These are phyloP conservation scores for Condylura cristata DNA, from an alignment of 2,113 vertebrate species.

Conservation along the genomic window DNA sequence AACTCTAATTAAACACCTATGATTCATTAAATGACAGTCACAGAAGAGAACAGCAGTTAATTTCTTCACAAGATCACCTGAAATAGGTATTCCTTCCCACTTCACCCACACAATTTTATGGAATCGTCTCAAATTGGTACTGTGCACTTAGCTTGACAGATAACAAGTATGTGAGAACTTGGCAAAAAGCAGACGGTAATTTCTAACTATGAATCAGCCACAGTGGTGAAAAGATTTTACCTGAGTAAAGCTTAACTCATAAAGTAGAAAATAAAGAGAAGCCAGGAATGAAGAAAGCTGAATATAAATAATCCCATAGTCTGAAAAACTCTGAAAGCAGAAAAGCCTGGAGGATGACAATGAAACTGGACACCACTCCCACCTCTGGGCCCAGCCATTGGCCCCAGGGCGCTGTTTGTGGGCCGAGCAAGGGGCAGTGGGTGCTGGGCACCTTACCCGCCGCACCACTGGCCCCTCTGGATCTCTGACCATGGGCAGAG, in stretches of 20 bases:
- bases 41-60: not conserved
- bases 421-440: too few relatives aligned
- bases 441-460: too few relatives aligned
- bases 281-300: not conserved
- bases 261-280: constrained; percentile 4
- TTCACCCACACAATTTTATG: not conserved
- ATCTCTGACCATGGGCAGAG: too few relatives aligned
- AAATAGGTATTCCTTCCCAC: not conserved
- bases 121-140: not conserved
- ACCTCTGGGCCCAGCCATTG: too few relatives aligned
- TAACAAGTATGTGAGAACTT: not conserved
- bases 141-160: not conserved
- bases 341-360: not conserved
- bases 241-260: not conserved
- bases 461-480: too few relatives aligned
- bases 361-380: too few relatives aligned
- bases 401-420: too few relatives aligned
- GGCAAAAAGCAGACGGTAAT: not conserved
- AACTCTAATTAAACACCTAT: not conserved
- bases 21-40: not conserved
- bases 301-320: not conserved
- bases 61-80: not conserved
- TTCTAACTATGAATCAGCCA: constrained; percentile 26
- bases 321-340: constrained; percentile 17
- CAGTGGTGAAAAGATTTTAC: constrained; percentile 5